phyloP scores from a whole-genome alignment of 2,888 invertebrate genomes.

The Odontocerum albicorne region DNA sequence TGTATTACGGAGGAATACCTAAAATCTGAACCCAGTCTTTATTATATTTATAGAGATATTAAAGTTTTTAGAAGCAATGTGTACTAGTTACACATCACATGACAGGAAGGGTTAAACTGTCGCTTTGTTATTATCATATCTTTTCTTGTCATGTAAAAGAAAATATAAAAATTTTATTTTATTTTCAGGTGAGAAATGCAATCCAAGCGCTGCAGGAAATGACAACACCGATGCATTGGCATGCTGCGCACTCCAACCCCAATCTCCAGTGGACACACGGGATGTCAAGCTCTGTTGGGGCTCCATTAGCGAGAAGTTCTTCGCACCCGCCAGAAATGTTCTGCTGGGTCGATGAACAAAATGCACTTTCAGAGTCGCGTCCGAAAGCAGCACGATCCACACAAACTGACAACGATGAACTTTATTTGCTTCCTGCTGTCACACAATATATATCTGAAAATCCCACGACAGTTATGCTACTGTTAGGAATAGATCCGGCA shows the following conservation, averaged over 20 bases:
- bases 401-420: constrained; percentile 61
- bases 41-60: too few relatives aligned
- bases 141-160: too few relatives aligned
- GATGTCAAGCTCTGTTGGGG: constrained; percentile 48
- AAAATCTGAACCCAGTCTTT: too few relatives aligned
- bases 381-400: constrained; percentile 51
- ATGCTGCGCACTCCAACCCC: constrained; percentile 82
- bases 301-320: constrained; percentile 71
- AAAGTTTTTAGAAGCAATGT: too few relatives aligned
- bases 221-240: constrained; percentile 67
- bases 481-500: constrained; percentile 70
- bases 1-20: too few relatives aligned
- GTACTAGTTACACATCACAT: too few relatives aligned
- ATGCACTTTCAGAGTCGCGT: constrained; percentile 32
- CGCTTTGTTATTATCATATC: too few relatives aligned
- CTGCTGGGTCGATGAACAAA: constrained; percentile 66
- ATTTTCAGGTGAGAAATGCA: constrained; percentile 71
- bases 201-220: constrained; percentile 84
- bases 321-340: constrained; percentile 87
- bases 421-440: constrained; percentile 56
- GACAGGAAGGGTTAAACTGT: too few relatives aligned
- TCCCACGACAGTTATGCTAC: constrained; percentile 70
- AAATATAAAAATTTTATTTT: constrained; percentile 4
- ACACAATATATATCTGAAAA: constrained; percentile 70
- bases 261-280: constrained; percentile 62